A percentile compares a stretch with the other conserved stretches of the same genome.
Evolutionary conservation across 2,113 vertebrate species (phyloP).

Genomic region (Barbus barbus): DNA sequence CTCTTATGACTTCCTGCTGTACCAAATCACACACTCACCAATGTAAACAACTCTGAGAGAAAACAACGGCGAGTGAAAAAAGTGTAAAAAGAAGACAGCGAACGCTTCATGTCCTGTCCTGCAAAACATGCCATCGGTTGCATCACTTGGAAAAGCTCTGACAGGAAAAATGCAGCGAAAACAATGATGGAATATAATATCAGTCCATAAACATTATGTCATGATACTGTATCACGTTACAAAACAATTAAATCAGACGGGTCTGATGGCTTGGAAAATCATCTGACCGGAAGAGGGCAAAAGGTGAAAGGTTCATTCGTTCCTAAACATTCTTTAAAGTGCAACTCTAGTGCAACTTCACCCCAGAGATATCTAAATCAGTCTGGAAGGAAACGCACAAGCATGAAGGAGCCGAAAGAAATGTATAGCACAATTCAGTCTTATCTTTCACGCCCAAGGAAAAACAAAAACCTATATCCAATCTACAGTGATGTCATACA

Average conservation of each 20-base stretch:
- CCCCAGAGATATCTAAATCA: conserved; percentile 41
- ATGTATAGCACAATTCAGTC: conserved; percentile 35
- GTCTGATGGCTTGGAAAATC: conserved; percentile 31
- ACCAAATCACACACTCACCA: conserved; percentile 43
- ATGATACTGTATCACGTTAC: neutral
- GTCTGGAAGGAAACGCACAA: conserved; percentile 35
- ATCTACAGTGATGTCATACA: conserved; percentile 1
- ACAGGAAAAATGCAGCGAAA: neutral
- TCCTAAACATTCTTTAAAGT: conserved; percentile 45
- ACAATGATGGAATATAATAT: neutral
- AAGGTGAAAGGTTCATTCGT: neutral
- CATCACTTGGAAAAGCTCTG: neutral
- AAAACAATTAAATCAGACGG: conserved; percentile 19
- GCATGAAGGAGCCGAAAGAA: conserved; percentile 36
- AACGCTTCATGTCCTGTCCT: neutral
- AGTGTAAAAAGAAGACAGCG: neutral
- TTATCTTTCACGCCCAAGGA: conserved; percentile 27
- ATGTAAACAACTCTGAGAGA: conserved; percentile 45
- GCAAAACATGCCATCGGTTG: neutral
- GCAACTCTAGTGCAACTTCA: conserved; percentile 28
- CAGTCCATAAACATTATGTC: neutral
- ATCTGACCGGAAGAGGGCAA: conserved; percentile 2
- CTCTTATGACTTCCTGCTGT: conserved; percentile 54
- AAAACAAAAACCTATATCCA: conserved; percentile 5
- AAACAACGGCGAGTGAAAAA: neutral